Evolutionary conservation across 2,888 invertebrate genomes (phyloP).

Genomic region (Aquatica leii): DNA sequence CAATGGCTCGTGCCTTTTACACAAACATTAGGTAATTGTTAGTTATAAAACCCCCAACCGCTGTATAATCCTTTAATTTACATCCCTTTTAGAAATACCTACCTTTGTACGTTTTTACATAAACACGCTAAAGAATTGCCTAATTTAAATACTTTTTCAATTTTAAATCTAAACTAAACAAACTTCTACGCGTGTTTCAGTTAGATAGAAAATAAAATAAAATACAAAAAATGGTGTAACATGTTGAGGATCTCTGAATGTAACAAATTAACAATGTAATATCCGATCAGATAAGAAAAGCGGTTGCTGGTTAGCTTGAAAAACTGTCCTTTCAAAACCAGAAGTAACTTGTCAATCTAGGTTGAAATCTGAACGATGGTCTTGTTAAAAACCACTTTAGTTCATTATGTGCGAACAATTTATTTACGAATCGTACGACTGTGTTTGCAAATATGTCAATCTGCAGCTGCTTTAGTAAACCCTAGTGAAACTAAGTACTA

Average conservation of each 20-base stretch:
- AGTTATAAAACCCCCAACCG: background rate
- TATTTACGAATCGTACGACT: conserved; percentile 29
- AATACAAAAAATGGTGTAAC: background rate
- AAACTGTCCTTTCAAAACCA: conserved; percentile 33
- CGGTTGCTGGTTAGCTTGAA: conserved; percentile 28
- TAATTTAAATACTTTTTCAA: background rate
- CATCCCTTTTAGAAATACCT: background rate
- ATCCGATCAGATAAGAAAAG: conserved; percentile 36
- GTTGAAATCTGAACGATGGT: conserved; percentile 33
- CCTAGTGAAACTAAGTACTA: too few relatives aligned
- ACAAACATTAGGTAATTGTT: conserved; percentile 27
- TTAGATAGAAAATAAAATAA: background rate
- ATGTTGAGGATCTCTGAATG: conserved; percentile 16
- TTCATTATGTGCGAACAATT: conserved; percentile 41
- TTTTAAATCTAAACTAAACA: background rate
- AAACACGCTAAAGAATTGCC: too few relatives aligned
- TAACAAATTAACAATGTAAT: conserved; percentile 36
- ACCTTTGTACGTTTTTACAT: too few relatives aligned
- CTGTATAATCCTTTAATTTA: conserved; percentile 18
- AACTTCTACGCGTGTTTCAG: background rate
- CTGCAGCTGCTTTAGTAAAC: conserved; percentile 12
- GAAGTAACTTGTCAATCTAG: conserved; percentile 38
- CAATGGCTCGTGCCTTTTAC: conserved; percentile 33
- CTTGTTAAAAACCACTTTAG: conserved; percentile 42
- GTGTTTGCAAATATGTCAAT: conserved; percentile 16